Conservation (phyloP, 2,797 vertebrate species). For the Anguilla obscura region DNA sequence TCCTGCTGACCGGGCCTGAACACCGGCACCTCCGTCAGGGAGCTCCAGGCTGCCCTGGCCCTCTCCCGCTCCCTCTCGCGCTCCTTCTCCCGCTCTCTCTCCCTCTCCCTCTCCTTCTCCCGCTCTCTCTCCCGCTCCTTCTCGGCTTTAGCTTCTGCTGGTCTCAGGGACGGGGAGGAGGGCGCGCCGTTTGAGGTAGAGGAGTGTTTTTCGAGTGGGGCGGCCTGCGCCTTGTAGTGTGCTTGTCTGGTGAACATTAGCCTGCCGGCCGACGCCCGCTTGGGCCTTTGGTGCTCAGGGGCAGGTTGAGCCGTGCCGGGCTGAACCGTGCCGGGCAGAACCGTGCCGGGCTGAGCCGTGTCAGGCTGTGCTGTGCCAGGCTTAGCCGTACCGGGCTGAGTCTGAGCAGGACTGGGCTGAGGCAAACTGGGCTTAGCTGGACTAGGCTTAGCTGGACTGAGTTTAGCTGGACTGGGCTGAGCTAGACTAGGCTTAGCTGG, state of each 20-base stretch:
- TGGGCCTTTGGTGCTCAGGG: conserved; percentile 89
- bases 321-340: not conserved
- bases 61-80: conserved; percentile 74
- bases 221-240: conserved; percentile 71
- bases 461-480: not conserved
- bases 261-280: conserved; percentile 86
- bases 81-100: conserved; percentile 76
- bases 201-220: conserved; percentile 79
- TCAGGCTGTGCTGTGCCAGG: conserved; percentile 47
- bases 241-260: conserved; percentile 92
- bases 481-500: not conserved
- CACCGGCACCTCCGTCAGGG: conserved; percentile 86
- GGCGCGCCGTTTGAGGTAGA: conserved; percentile 90
- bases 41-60: conserved; percentile 80
- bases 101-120: conserved; percentile 24
- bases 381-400: not conserved
- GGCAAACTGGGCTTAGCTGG: not conserved
- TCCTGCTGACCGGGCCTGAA: conserved; percentile 87
- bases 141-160: conserved; percentile 22
- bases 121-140: conserved; percentile 12
- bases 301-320: conserved; percentile 63
- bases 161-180: conserved; percentile 77
- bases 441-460: not conserved
- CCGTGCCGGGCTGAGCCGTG: conserved; percentile 52
- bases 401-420: not conserved